phyloP scores from a whole-genome alignment of 2,888 invertebrate genomes.

The Drosophila colorata region DNA sequence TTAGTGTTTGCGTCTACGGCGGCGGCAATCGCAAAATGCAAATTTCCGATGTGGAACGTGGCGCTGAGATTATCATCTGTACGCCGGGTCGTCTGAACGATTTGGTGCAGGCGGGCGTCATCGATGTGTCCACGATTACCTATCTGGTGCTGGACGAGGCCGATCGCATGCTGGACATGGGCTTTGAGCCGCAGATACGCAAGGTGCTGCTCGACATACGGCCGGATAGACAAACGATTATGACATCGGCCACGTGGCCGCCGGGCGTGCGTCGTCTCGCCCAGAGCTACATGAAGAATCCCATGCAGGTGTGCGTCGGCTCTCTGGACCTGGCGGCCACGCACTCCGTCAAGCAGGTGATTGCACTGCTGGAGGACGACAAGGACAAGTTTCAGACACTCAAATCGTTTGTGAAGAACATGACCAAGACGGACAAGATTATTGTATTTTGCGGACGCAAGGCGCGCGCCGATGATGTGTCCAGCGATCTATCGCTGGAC shows the following conservation, averaged over 20 bases:
- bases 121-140: conserved; percentile 92
- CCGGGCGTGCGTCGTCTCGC: conserved; percentile 93
- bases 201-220: conserved; percentile 92
- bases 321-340: conserved; percentile 95
- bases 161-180: conserved; percentile 94
- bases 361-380: conserved; percentile 90
- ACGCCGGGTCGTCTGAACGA: conserved; percentile 97
- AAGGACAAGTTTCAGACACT: conserved; percentile 88
- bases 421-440: conserved; percentile 92
- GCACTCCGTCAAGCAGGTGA: conserved; percentile 93
- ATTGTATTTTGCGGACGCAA: conserved; percentile 97
- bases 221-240: conserved; percentile 96
- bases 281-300: conserved; percentile 94
- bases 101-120: conserved; percentile 89
- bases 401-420: conserved; percentile 89
- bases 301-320: conserved; percentile 96
- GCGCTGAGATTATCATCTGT: conserved; percentile 97
- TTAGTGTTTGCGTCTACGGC: conserved; percentile 95
- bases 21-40: conserved; percentile 94
- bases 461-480: conserved; percentile 92
- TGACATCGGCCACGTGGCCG: conserved; percentile 99
- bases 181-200: conserved; percentile 95
- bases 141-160: conserved; percentile 97
- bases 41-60: conserved; percentile 89
- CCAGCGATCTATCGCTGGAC: conserved; percentile 91